A percentile compares a stretch with the other conserved stretches of the same genome.
Evolutionary conservation across 2,888 invertebrate genomes (phyloP).

Genomic region (Melikaiella ostensackeni): DNA sequence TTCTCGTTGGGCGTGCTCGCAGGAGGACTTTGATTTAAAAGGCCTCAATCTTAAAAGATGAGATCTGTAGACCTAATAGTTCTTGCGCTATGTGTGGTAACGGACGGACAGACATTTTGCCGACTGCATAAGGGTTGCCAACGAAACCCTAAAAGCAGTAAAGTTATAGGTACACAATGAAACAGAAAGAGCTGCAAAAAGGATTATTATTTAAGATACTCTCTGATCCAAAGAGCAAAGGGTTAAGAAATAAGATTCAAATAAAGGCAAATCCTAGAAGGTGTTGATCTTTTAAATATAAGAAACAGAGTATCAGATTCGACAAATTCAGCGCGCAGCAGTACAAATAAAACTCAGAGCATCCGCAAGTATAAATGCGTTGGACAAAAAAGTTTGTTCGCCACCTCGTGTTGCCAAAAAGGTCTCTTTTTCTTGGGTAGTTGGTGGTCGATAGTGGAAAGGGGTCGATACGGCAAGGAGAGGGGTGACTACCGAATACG

Average conservation of each 20-base stretch:
- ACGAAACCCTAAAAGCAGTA: too few species aligned
- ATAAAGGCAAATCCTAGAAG: background rate
- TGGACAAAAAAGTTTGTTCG: background rate
- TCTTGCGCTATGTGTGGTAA: too few species aligned
- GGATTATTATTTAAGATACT: too few species aligned
- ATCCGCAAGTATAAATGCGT: background rate
- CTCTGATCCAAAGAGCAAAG: too few species aligned
- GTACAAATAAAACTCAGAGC: background rate
- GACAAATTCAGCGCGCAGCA: background rate
- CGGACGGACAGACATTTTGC: too few species aligned
- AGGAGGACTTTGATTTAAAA: too few species aligned
- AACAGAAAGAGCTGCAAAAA: too few species aligned
- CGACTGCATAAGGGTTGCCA: too few species aligned
- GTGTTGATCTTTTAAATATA: background rate
- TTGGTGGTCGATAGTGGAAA: background rate
- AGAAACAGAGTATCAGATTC: background rate
- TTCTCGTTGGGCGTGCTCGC: too few species aligned
- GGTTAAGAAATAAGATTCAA: background rate
- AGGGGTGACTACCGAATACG: conserved; percentile 45
- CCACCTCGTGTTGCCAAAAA: background rate
- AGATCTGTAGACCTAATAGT: too few species aligned
- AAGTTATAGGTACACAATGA: too few species aligned
- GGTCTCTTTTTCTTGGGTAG: background rate
- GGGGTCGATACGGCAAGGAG: background rate
- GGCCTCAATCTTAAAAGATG: too few species aligned